Percentiles rank a stretch among this genome's conserved stretches.
These are phyloP conservation scores for Phrynocephalus vlangalii DNA, from an alignment of 2,797 vertebrate genomes.

Conservation along the genomic window DNA sequence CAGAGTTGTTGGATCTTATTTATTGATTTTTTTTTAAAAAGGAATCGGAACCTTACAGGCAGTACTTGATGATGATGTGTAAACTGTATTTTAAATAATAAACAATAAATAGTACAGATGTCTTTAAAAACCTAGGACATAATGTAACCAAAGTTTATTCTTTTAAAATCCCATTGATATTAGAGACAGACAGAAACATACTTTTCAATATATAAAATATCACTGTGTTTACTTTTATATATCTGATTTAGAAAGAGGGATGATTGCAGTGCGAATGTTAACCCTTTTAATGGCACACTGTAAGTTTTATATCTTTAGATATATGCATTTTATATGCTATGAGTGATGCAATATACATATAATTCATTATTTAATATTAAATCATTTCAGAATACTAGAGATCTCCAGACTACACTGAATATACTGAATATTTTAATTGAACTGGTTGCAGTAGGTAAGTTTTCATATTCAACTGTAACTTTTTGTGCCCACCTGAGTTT, in stretches of 20 bases:
- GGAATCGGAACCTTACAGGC: not conserved
- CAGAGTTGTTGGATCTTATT: not conserved
- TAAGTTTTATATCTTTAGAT: not conserved
- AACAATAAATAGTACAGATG: not conserved
- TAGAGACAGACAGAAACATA: not conserved
- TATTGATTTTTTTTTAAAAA: not conserved
- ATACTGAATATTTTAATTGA: constrained; percentile 93
- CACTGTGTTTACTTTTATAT: not conserved
- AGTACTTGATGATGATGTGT: not conserved
- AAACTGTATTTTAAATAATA: not conserved
- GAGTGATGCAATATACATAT: constrained; percentile 46
- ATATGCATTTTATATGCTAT: constrained; percentile 3
- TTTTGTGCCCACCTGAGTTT: not conserved
- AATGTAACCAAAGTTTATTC: not conserved
- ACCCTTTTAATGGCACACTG: not conserved
- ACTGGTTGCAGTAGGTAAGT: constrained; percentile 91
- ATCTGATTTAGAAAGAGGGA: not conserved
- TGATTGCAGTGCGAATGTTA: not conserved
- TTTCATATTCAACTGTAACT: constrained; percentile 42
- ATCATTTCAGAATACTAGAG: constrained; percentile 87
- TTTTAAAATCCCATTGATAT: not conserved
- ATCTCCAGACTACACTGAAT: constrained; percentile 91
- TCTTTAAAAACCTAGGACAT: not conserved
- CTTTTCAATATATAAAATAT: not conserved
- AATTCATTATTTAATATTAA: constrained; percentile 36